Percentiles rank a stretch among this genome's conserved stretches.
These are phyloP conservation scores for Cardiocondyla obscurior DNA, from an alignment of 1,140 invertebrate species.

Conservation along the genomic window DNA sequence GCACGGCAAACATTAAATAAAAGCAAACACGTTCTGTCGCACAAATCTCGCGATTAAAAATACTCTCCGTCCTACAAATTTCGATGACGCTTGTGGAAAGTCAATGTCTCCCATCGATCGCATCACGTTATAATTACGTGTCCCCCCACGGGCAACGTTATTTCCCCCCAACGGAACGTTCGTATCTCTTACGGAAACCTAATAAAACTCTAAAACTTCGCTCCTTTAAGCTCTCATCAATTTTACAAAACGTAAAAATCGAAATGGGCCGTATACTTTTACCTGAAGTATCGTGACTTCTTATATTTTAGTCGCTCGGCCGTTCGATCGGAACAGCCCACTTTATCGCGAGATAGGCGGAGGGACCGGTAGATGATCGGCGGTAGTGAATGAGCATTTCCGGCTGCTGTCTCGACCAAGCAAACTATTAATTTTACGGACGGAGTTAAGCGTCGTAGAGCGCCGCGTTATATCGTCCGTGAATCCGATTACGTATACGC, in stretches of 20 bases:
- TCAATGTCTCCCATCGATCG: slow-evolving; percentile 29
- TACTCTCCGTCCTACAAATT: background rate
- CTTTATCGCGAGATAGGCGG: background rate
- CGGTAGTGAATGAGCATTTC: slow-evolving; percentile 63
- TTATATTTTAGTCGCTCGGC: background rate
- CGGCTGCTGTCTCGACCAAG: slow-evolving; percentile 52
- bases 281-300: background rate
- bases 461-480: slow-evolving; percentile 34
- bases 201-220: background rate
- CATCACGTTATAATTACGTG: slow-evolving; percentile 29
- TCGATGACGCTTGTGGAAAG: background rate
- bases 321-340: background rate
- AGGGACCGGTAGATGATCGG: slow-evolving; percentile 9
- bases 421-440: slow-evolving; percentile 67
- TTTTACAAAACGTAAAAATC: slow-evolving; percentile 3
- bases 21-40: background rate
- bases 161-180: background rate
- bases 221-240: background rate
- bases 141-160: background rate
- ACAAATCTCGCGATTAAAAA: slow-evolving; percentile 1
- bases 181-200: background rate
- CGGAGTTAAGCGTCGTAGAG: slow-evolving; percentile 39
- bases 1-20: background rate
- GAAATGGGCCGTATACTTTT: background rate
- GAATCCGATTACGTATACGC: slow-evolving; percentile 58